A percentile compares a stretch with the other conserved stretches of the same genome.
Evolutionary conservation across 2,797 vertebrate species (phyloP).

Genomic region (Scolopax bukidnonensis): DNA sequence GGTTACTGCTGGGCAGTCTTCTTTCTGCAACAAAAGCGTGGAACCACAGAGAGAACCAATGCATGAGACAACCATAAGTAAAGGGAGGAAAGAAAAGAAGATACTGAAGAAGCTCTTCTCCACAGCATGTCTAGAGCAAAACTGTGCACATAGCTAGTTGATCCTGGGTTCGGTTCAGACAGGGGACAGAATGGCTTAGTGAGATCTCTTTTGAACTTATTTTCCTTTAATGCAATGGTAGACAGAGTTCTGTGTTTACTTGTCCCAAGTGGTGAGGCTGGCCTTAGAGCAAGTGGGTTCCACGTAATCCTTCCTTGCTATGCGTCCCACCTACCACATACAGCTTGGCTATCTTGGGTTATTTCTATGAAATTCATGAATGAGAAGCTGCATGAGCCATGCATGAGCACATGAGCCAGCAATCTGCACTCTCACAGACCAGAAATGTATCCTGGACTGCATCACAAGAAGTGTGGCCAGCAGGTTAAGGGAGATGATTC

Average conservation of each 20-base stretch:
- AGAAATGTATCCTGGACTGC: background rate
- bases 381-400: too few species aligned
- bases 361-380: background rate
- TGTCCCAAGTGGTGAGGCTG: accelerated
- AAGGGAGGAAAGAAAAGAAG: background rate
- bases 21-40: background rate
- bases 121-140: background rate
- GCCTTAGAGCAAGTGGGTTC: background rate
- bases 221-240: background rate
- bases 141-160: background rate
- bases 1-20: background rate
- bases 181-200: background rate
- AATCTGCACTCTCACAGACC: too few species aligned
- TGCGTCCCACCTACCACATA: background rate
- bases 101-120: background rate
- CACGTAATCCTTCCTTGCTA: background rate
- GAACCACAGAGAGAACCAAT: background rate
- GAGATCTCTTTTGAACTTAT: background rate
- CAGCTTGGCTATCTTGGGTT: background rate
- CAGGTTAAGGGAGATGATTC: background rate
- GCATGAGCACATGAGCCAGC: too few species aligned
- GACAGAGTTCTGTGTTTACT: background rate
- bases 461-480: background rate
- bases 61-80: background rate
- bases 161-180: background rate